Conservation (phyloP, 2,888 invertebrate species). For the Oscheius sp. region DNA sequence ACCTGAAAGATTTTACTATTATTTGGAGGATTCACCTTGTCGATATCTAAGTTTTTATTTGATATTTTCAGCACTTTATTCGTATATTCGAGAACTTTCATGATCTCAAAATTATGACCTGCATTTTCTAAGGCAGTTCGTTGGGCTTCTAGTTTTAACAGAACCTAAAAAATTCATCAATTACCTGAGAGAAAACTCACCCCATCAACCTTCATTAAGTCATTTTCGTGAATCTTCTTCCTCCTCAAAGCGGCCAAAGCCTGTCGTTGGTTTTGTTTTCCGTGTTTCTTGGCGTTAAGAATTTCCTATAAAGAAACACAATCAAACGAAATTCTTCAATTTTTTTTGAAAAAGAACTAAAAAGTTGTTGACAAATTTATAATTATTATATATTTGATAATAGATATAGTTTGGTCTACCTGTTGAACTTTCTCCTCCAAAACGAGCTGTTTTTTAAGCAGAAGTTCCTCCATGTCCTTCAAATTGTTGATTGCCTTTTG, state of each 20-base stretch:
- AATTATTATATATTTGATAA: too few species aligned
- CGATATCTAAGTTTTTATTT: constrained; percentile 52
- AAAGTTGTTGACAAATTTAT: too few species aligned
- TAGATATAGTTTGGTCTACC: not conserved
- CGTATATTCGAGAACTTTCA: constrained; percentile 52
- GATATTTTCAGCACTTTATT: constrained; percentile 51
- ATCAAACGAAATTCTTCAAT: too few species aligned
- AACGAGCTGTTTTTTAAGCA: constrained; percentile 52
- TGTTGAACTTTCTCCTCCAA: constrained; percentile 47
- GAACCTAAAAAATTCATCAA: constrained; percentile 31
- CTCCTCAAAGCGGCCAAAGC: constrained; percentile 52
- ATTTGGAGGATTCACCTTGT: constrained; percentile 33
- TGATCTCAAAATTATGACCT: constrained; percentile 51
- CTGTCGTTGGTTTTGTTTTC: constrained; percentile 49
- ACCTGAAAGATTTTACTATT: constrained; percentile 29
- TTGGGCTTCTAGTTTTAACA: constrained; percentile 55
- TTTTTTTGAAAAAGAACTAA: too few species aligned
- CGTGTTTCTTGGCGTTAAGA: constrained; percentile 49
- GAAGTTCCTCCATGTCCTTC: constrained; percentile 51
- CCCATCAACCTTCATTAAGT: constrained; percentile 45
- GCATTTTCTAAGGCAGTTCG: constrained; percentile 54
- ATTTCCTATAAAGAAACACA: constrained; percentile 34
- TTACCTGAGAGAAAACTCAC: constrained; percentile 23
- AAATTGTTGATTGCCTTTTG: constrained; percentile 53
- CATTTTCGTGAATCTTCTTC: constrained; percentile 53